These are phyloP conservation scores for Hemicentrotus pulcherrimus DNA, from an alignment of 35 echinoderm and acorn worm genomes.

Conservation along the genomic window DNA sequence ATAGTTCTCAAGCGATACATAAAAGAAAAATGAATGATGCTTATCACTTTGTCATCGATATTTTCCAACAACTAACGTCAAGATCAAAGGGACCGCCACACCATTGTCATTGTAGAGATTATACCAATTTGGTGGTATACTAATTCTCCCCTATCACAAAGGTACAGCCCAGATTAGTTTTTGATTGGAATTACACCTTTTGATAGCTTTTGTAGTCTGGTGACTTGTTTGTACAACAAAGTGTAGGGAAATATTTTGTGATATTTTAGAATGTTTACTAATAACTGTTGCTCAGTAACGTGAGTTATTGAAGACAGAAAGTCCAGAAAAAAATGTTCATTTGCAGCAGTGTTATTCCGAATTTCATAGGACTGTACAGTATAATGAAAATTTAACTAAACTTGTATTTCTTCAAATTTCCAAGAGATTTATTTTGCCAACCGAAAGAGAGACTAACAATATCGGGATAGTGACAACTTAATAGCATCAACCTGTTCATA, in stretches of 20 bases:
- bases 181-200: not conserved
- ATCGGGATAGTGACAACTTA: not conserved
- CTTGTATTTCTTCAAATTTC: not conserved
- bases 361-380: too few species aligned
- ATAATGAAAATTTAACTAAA: not conserved
- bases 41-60: not conserved
- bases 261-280: not conserved
- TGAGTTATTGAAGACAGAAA: not conserved
- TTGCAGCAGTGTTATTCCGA: not conserved
- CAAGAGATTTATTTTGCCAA: not conserved
- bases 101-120: not conserved
- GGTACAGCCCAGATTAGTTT: not conserved
- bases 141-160: not conserved
- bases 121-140: not conserved
- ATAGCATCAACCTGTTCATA: not conserved
- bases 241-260: not conserved
- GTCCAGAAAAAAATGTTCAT: not conserved
- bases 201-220: not conserved
- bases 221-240: not conserved
- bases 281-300: not conserved
- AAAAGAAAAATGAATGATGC: conserved; percentile 11
- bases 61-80: not conserved
- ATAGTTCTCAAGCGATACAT: not conserved
- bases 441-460: too few species aligned
- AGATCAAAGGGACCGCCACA: not conserved